Conservation (phyloP, 1,140 invertebrate species). For the Listronotus oregonensis region DNA sequence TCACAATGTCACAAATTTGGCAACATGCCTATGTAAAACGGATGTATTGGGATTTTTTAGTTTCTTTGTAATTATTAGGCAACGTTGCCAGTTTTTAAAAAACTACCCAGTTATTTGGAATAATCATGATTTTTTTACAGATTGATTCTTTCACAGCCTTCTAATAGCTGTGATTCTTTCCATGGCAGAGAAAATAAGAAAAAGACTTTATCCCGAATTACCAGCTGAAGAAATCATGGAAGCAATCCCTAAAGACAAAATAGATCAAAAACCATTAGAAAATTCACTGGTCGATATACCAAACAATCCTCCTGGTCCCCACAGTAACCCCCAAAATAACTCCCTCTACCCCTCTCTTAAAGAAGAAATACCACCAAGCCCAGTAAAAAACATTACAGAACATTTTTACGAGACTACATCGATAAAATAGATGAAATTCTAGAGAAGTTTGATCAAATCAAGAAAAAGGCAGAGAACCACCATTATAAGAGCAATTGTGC, state of each 20-base stretch:
- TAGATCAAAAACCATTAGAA: neutral
- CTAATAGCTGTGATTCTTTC: neutral
- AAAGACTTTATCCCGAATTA: conserved; percentile 18
- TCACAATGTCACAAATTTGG: no score
- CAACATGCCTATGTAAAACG: no score
- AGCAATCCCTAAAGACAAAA: conserved; percentile 1
- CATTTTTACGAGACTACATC: conserved; percentile 35
- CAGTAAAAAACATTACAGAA: conserved; percentile 23
- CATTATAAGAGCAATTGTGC: conserved; percentile 38
- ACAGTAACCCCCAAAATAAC: neutral
- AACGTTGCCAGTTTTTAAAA: no score
- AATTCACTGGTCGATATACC: neutral
- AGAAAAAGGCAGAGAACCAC: conserved; percentile 22
- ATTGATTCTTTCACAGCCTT: no score
- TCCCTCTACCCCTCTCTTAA: neutral
- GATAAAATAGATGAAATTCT: conserved; percentile 35
- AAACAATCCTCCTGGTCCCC: neutral
- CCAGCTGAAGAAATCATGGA: conserved; percentile 5
- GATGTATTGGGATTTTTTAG: no score
- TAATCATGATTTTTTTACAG: no score
- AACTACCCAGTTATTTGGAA: no score
- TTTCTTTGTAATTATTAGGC: no score
- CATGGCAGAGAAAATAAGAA: conserved; percentile 8
- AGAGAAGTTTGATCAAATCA: conserved; percentile 31
- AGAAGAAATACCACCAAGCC: neutral